phyloP scores from a whole-genome alignment of 1,140 invertebrate species.

The Macrobrachium nipponense region DNA sequence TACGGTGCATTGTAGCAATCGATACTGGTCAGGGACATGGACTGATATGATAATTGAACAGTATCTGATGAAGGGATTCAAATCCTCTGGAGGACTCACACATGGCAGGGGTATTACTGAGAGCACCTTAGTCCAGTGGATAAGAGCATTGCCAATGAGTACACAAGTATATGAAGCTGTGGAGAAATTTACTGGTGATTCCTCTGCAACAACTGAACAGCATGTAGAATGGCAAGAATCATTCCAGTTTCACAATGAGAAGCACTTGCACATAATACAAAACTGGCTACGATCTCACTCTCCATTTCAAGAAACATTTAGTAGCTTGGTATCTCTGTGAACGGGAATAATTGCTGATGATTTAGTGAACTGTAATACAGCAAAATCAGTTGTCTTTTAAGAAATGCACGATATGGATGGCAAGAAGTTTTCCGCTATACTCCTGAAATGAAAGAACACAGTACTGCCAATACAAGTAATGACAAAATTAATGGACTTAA shows the following conservation, averaged over 20 bases:
- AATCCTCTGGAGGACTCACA: not conserved
- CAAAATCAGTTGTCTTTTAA: not conserved
- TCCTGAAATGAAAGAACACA: constrained; percentile 3
- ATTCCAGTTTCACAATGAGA: too few relatives aligned
- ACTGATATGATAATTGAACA: not conserved
- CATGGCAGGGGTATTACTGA: too few relatives aligned
- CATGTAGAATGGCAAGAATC: constrained; percentile 2
- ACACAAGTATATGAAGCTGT: too few relatives aligned
- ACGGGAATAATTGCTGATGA: constrained; percentile 12
- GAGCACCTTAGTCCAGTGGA: too few relatives aligned
- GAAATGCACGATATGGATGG: not conserved
- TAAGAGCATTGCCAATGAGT: too few relatives aligned
- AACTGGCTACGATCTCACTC: too few relatives aligned
- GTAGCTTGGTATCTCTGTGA: not conserved
- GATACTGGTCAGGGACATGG: not conserved
- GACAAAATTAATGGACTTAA: not conserved
- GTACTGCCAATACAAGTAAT: not conserved
- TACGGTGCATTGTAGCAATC: not conserved
- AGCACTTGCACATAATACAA: too few relatives aligned
- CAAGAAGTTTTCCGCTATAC: not conserved
- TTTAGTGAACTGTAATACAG: not conserved
- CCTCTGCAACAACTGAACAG: not conserved
- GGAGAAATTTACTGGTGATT: not conserved
- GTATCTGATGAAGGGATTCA: not conserved
- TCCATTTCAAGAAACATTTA: too few relatives aligned